phyloP scores from a whole-genome alignment of 2,888 invertebrate genomes.

The Volucella bombylans region DNA sequence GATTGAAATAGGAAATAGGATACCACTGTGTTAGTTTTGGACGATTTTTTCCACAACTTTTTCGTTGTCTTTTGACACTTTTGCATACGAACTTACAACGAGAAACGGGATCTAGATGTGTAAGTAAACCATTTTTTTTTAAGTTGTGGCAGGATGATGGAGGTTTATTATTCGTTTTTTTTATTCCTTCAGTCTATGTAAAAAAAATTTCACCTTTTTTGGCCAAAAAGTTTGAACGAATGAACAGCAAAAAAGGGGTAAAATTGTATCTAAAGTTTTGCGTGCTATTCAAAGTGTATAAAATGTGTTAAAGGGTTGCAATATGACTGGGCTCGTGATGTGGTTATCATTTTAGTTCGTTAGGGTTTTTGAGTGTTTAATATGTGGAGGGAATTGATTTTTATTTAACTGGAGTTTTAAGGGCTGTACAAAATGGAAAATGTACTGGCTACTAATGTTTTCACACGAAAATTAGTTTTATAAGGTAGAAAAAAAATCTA shows the following conservation, averaged over 20 bases:
- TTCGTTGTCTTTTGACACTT: slow-evolving; percentile 70
- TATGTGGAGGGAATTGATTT: slow-evolving; percentile 41
- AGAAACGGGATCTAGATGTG: slow-evolving; percentile 59
- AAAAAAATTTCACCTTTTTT: slow-evolving; percentile 39
- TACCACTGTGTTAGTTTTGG: slow-evolving; percentile 69
- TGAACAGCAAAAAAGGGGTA: slow-evolving; percentile 53
- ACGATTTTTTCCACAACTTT: slow-evolving; percentile 29
- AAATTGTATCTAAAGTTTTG: slow-evolving; percentile 66
- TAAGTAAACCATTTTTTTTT: slow-evolving; percentile 71
- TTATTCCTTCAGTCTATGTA: slow-evolving; percentile 44
- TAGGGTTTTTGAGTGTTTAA: not conserved
- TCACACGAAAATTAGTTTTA: too few species aligned
- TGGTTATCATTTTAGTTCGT: slow-evolving; percentile 22
- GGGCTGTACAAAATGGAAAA: not conserved
- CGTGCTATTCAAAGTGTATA: slow-evolving; percentile 69
- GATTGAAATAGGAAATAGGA: slow-evolving; percentile 64
- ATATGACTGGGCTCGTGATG: slow-evolving; percentile 37
- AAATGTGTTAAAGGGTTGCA: slow-evolving; percentile 71
- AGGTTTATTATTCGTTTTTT: slow-evolving; percentile 7
- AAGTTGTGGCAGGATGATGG: slow-evolving; percentile 30
- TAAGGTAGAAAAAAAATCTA: too few species aligned
- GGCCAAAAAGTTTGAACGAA: slow-evolving; percentile 52
- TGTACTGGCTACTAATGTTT: too few species aligned
- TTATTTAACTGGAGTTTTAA: slow-evolving; percentile 22
- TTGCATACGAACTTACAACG: slow-evolving; percentile 69